A percentile compares a stretch with the other conserved stretches of the same genome.
phyloP scores from a whole-genome alignment of 2,888 invertebrate genomes.

The Graphium colonna region DNA sequence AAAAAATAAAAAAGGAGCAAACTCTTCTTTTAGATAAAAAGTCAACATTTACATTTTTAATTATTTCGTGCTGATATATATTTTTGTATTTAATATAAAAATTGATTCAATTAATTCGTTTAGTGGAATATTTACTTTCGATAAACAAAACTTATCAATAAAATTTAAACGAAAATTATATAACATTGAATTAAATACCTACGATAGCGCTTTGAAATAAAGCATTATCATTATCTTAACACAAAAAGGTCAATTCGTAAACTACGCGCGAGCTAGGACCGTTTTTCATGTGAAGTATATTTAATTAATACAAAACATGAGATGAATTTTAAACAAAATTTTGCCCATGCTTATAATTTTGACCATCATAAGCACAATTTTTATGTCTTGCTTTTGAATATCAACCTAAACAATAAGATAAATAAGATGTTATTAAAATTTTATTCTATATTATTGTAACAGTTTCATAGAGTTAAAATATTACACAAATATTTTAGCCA shows the following conservation, averaged over 20 bases:
- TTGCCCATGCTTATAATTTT: too few relatives aligned
- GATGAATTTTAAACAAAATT: background rate
- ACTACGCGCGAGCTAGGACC: conserved; percentile 5
- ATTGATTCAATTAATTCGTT: too few relatives aligned
- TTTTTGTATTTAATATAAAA: background rate
- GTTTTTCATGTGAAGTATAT: conserved; percentile 3
- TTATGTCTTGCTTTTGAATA: too few relatives aligned
- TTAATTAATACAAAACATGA: conserved; percentile 8
- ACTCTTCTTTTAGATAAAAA: background rate
- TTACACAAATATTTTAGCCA: too few relatives aligned
- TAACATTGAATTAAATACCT: conserved; percentile 8
- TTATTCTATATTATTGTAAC: too few relatives aligned
- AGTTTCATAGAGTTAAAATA: too few relatives aligned
- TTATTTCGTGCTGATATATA: too few relatives aligned
- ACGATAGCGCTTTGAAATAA: conserved; percentile 8
- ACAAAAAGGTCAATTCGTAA: conserved; percentile 5
- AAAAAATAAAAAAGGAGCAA: too few relatives aligned
- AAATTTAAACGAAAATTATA: conserved; percentile 13
- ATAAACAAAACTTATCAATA: background rate
- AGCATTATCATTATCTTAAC: conserved; percentile 5
- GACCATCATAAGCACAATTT: too few relatives aligned
- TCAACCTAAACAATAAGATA: too few relatives aligned
- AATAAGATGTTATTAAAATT: too few relatives aligned
- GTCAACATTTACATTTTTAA: background rate
- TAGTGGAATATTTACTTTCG: too few relatives aligned